phyloP scores from a whole-genome alignment of 2,113 vertebrate genomes.

The Bujurquina vittata region DNA sequence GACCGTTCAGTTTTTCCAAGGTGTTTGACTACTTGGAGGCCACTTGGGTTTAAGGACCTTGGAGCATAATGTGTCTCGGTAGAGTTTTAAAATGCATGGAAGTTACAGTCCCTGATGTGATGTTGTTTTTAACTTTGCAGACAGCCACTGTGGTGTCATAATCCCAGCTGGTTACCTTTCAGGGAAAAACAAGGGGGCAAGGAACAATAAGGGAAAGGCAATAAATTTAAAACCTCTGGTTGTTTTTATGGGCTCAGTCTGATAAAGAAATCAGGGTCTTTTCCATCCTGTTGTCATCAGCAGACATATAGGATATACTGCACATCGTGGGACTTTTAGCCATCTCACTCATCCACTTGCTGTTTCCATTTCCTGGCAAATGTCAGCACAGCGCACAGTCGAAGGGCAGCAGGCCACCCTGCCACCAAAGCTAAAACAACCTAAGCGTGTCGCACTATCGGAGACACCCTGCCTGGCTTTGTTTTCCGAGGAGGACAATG shows the following conservation, averaged over 20 bases:
- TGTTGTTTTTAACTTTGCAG: conserved; percentile 33
- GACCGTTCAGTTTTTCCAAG: not conserved
- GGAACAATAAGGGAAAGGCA: conserved; percentile 46
- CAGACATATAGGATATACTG: not conserved
- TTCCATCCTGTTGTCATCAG: conserved; percentile 40
- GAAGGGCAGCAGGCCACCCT: conserved; percentile 34
- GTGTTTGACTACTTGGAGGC: conserved; percentile 1
- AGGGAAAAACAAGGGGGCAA: conserved; percentile 27
- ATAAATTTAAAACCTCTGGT: conserved; percentile 38
- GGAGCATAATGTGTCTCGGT: not conserved
- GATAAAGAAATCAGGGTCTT: conserved; percentile 57
- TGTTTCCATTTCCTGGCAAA: conserved; percentile 62
- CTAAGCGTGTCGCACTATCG: conserved; percentile 30
- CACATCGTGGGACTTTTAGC: conserved; percentile 31
- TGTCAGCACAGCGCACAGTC: conserved; percentile 25
- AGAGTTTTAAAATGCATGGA: conserved; percentile 34
- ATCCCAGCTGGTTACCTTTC: conserved; percentile 28
- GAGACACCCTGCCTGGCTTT: conserved; percentile 27
- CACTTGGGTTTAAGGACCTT: conserved; percentile 3
- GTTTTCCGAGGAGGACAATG: conserved; percentile 73
- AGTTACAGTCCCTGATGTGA: conserved; percentile 30
- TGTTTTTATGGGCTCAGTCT: conserved; percentile 44
- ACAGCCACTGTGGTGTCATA: conserved; percentile 31
- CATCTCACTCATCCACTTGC: conserved; percentile 25
- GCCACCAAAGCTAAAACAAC: conserved; percentile 27